Evolutionary conservation across 2,888 invertebrate genomes (phyloP), one percentile per base, ranked within the genome.

Genomic region (Cheilosia impressa): DNA sequence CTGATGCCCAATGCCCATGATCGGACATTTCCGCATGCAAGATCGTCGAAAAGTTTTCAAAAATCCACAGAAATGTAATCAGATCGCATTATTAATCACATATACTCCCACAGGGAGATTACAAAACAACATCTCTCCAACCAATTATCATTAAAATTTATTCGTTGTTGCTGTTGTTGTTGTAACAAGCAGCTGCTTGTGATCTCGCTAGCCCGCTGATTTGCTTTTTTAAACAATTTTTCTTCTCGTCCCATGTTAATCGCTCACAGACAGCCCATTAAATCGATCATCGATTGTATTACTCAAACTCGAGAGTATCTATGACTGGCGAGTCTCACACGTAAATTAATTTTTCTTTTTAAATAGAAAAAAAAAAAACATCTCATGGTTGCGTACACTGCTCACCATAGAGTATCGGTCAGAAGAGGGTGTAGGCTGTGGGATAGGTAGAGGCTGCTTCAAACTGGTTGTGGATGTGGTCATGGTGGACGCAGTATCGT

Each of bases 211-310:
- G 24, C 65, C 17, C 31, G 57, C 50, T 43, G 45, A 7, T n/a
- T 9, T 19, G 17, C 38, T 41, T 57, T 43, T 68, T 62, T 13
- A 58, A 71, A 71, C 24, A 47, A 47, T 58, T 71, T 9, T 9
- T 69, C 50, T 5, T 17, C 45, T 38, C 55, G 13, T 53, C 38
- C 17, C 58, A 60, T 63, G 68, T 60, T 66, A 73, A 80, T 80
- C 62, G 62, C 68, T 72, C 55, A 31, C 73, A 73, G 60, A 17
- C 73, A 73, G 53, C 31, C 68, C 68, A 75, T 80, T 68, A 73
- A 68, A 75, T 73, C 55, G 73, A 68, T 73, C 73, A 80, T 55
- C 80, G 73, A 68, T 68, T 80, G 47, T 41, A 80, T 75, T 62
- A 72, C 65, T 72, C 65, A 58, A 79, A 78, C 63, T 53, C 65